Base-by-base conservation (phyloP, 1,140 invertebrate species). In the Drosophila rhopaloa region DNA sequence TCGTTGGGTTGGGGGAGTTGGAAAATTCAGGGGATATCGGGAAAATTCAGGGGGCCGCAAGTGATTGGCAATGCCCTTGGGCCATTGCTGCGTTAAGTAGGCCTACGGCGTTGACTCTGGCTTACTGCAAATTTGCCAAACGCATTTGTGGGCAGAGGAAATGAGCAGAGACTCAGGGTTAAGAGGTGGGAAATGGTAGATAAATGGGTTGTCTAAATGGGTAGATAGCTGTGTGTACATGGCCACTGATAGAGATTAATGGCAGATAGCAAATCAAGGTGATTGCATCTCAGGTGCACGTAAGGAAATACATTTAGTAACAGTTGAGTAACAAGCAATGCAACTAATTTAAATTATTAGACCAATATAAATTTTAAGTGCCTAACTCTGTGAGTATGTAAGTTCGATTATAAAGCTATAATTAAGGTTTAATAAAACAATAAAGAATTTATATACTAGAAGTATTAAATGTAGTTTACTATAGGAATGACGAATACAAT, bases 51-150 rank as follows among this genome's bases (percentile, higher is more conserved):
- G 54, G 37, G 55, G 41, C 55, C 40, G 29, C 40, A 70, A 79
- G 47, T 66, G 70, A 71, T 83, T 80, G 65, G 66, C 58, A 77
- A 62, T 81, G 82, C 79, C 79, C 79, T 75, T 79, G 82, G 79
- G 83, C 61, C 55, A 67, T 63, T 75, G 78, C 47, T 60, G 68
- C 43, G 47, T 71, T 85, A 78, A 86, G 76, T 76, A 66, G 62
- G 72, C 76, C 72, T 67, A 38, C 24, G 79, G 79, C 79, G 48
- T 81, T 60, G 56, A 46, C 29, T 16, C 11, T 35, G 46, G 58
- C 58, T 71, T 41, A 58, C 19, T 50, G 68, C 62, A 67, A 67
- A 79, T 79, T 74, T 62, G 61, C 56, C 50, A 47, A 67, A 57
- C 63, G 55, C 27, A 56, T 37, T 47, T 54, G 43, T n/a, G 32